These are phyloP conservation scores for Peromyscus melanophrys DNA, from an alignment of 2,797 vertebrate genomes.

Conservation along the genomic window DNA sequence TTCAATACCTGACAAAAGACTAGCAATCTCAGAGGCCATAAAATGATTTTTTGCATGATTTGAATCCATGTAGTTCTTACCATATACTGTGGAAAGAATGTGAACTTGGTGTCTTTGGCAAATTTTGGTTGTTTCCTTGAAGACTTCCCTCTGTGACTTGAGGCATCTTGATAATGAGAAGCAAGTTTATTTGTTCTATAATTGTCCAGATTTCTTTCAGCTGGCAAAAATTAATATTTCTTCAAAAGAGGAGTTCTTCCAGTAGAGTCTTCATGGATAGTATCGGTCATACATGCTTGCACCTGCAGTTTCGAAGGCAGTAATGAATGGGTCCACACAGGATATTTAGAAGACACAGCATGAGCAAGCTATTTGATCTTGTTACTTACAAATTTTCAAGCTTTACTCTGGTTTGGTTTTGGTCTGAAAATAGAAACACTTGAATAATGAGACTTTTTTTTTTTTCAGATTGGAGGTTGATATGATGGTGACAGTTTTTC, in stretches of 20 bases:
- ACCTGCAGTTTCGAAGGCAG: constrained; percentile 73
- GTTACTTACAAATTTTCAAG: constrained; percentile 78
- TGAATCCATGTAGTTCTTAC: constrained; percentile 67
- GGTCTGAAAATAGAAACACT: constrained; percentile 72
- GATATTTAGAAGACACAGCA: constrained; percentile 82
- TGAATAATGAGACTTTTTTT: constrained; percentile 64
- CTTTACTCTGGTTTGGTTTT: constrained; percentile 78
- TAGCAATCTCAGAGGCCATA: no score
- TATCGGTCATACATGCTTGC: constrained; percentile 77
- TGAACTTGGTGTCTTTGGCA: constrained; percentile 73
- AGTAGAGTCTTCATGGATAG: constrained; percentile 76
- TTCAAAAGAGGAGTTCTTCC: constrained; percentile 80
- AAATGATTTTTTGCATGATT: neutral
- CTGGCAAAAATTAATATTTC: constrained; percentile 81
- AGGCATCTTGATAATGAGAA: constrained; percentile 81
- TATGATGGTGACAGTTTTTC: constrained; percentile 66
- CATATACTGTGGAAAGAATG: constrained; percentile 66
- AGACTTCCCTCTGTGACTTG: constrained; percentile 82
- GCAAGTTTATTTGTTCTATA: constrained; percentile 83
- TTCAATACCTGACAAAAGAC: neutral
- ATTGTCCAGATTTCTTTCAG: constrained; percentile 83
- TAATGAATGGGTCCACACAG: constrained; percentile 78
- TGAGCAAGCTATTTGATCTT: constrained; percentile 82
- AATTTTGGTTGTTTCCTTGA: constrained; percentile 73
- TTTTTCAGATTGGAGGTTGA: constrained; percentile 69